A percentile compares a stretch with the other conserved stretches of the same genome.
phyloP scores from a whole-genome alignment of 2,797 vertebrate species.

The Rhincodon typus region DNA sequence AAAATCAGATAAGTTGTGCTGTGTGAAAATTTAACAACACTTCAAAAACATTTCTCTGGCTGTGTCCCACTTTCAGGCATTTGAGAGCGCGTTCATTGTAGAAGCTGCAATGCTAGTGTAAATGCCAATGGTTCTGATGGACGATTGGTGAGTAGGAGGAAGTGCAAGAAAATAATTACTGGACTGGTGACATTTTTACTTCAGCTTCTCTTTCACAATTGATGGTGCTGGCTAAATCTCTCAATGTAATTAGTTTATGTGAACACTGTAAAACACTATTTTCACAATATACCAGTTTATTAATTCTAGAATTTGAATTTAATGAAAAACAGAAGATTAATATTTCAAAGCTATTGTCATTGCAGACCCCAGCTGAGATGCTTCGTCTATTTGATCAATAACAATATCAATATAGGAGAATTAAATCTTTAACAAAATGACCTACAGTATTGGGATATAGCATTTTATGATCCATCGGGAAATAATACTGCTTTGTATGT shows the following conservation, averaged over 20 bases:
- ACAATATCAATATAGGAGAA: not conserved
- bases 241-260: not conserved
- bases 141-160: not conserved
- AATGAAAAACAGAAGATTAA: not conserved
- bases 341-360: not conserved
- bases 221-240: not conserved
- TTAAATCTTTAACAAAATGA: not conserved
- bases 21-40: not conserved
- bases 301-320: no score
- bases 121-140: not conserved
- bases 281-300: no score
- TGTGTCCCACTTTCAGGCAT: not conserved
- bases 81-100: not conserved
- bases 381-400: not conserved
- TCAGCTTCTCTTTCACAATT: not conserved
- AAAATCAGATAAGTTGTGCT: not conserved
- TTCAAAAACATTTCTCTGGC: not conserved
- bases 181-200: not conserved
- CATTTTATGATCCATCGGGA: not conserved
- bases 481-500: not conserved
- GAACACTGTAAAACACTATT: no score
- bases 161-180: conserved; percentile 8
- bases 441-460: not conserved
- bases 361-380: not conserved
- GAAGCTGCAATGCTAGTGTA: not conserved